These are phyloP conservation scores for Anodontia alba DNA, from an alignment of 2,888 invertebrate genomes.

Conservation along the genomic window DNA sequence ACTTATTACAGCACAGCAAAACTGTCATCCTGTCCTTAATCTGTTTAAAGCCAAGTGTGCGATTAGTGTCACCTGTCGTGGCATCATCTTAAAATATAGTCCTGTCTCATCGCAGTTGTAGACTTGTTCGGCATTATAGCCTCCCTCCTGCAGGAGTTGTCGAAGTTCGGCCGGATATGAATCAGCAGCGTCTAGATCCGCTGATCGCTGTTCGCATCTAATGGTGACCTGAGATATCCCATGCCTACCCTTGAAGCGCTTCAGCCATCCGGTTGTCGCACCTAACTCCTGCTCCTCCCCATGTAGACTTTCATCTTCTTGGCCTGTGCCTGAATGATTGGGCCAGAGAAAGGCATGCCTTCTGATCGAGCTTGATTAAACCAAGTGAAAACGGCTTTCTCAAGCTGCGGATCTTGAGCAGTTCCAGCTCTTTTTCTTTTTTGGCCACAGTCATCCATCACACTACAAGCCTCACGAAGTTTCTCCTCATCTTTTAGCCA, in stretches of 20 bases:
- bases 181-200: slow-evolving; percentile 4
- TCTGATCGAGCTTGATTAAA: slow-evolving; percentile 9
- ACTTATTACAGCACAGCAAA: slow-evolving; percentile 25
- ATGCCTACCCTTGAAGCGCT: slow-evolving; percentile 15
- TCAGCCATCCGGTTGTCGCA: not conserved
- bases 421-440: no score
- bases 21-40: slow-evolving; percentile 15
- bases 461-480: no score
- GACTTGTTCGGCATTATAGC: not conserved
- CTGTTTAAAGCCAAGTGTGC: not conserved
- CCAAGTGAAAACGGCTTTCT: no score
- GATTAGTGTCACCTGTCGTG: slow-evolving; percentile 14
- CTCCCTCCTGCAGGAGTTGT: not conserved
- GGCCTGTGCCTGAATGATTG: slow-evolving; percentile 13
- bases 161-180: not conserved
- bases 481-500: no score
- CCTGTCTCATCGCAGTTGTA: slow-evolving; percentile 32
- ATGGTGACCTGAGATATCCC: slow-evolving; percentile 17
- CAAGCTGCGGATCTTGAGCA: no score
- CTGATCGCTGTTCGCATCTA: slow-evolving; percentile 22
- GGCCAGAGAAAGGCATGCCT: slow-evolving; percentile 18
- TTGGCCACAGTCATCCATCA: no score
- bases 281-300: not conserved
- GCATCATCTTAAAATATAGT: slow-evolving; percentile 59
- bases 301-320: not conserved